A percentile compares a stretch with the other conserved stretches of the same genome.
Conservation (phyloP, 2,888 invertebrate species). For the Netelia fuscicornis region DNA sequence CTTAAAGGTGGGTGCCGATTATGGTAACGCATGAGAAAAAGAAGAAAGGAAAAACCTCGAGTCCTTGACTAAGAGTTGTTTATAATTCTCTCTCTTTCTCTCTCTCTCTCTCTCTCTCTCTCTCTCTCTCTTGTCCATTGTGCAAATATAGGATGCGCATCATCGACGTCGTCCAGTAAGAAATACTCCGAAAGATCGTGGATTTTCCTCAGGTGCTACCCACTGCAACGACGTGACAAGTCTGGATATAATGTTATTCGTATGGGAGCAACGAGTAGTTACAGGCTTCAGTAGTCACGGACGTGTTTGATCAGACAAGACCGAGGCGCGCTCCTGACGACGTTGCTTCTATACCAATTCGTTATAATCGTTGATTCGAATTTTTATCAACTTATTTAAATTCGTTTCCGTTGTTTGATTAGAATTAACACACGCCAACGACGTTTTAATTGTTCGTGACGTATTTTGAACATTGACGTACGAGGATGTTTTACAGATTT, state of each 20-base stretch:
- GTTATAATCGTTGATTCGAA: neutral
- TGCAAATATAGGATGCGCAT: conserved; percentile 20
- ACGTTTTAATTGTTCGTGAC: neutral
- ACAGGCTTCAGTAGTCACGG: conserved; percentile 30
- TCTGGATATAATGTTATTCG: conserved; percentile 57
- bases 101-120: conserved; percentile 51
- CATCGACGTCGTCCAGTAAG: conserved; percentile 28
- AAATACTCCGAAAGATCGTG: conserved; percentile 3
- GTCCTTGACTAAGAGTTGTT: conserved; percentile 12
- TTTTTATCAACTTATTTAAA: neutral
- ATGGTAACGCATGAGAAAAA: conserved; percentile 57
- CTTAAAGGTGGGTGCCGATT: conserved; percentile 60
- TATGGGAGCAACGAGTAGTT: conserved; percentile 18
- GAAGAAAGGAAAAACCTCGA: conserved; percentile 65
- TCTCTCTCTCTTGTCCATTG: conserved; percentile 49
- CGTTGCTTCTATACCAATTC: conserved; percentile 1
- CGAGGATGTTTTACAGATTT: conserved; percentile 82
- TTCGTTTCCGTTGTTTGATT: neutral
- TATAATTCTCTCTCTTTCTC: conserved; percentile 71
- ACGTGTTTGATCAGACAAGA: conserved; percentile 49
- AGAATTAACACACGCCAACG: neutral
- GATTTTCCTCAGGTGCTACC: conserved; percentile 65
- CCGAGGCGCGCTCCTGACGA: neutral
- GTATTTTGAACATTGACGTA: neutral
- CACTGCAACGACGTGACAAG: conserved; percentile 50